Conservation (phyloP, 1,140 invertebrate genomes). For the Hycleus cichorii region DNA sequence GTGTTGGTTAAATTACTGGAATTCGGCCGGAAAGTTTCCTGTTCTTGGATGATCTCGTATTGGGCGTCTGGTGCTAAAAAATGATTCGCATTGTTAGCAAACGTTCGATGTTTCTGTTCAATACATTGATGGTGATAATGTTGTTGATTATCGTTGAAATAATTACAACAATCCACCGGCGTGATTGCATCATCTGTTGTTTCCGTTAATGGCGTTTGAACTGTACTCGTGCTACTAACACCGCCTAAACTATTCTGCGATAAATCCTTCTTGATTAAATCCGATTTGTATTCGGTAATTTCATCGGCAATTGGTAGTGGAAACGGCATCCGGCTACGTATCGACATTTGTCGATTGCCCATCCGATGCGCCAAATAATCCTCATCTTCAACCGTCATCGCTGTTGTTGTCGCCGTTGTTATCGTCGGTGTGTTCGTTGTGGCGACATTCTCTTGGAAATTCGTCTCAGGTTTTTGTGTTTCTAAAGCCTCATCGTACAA, state of each 20-base stretch:
- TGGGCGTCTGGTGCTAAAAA: slow-evolving; percentile 55
- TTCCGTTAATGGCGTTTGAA: slow-evolving; percentile 40
- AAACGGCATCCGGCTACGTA: slow-evolving; percentile 50
- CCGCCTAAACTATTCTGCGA: slow-evolving; percentile 42
- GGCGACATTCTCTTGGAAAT: background rate
- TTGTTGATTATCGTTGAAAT: slow-evolving; percentile 24
- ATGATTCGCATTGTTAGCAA: slow-evolving; percentile 29
- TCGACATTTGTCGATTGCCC: slow-evolving; percentile 49
- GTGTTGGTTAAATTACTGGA: slow-evolving; percentile 35
- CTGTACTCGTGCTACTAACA: slow-evolving; percentile 37
- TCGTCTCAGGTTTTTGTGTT: slow-evolving; percentile 26
- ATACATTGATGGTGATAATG: slow-evolving; percentile 1
- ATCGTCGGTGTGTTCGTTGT: background rate
- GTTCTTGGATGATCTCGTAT: slow-evolving; percentile 52
- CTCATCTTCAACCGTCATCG: slow-evolving; percentile 40
- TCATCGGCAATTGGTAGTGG: slow-evolving; percentile 43
- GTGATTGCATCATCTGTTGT: slow-evolving; percentile 39
- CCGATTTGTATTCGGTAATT: slow-evolving; percentile 26
- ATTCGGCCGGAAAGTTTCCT: slow-evolving; percentile 19
- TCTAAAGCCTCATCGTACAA: slow-evolving; percentile 42
- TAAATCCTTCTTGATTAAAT: slow-evolving; percentile 44
- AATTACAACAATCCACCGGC: slow-evolving; percentile 29
- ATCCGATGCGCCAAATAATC: slow-evolving; percentile 49
- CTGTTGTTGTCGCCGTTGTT: slow-evolving; percentile 1
- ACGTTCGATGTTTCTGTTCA: slow-evolving; percentile 7